phyloP scores from a whole-genome alignment of 2,888 invertebrate genomes.

The Colletes collaris region DNA sequence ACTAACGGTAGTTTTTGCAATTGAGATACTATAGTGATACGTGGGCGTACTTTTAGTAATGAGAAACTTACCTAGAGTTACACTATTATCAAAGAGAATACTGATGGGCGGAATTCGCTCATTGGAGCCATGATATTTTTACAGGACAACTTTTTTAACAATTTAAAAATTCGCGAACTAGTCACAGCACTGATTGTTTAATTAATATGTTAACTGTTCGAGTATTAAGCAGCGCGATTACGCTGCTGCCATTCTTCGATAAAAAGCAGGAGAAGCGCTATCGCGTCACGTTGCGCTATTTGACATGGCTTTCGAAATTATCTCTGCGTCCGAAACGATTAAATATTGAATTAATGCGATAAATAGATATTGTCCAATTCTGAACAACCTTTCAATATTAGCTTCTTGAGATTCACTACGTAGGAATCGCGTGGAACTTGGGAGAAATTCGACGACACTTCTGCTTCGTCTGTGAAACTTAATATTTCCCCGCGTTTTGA shows the following conservation, averaged over 20 bases:
- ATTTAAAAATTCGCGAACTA: not conserved
- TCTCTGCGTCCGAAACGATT: not conserved
- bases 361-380: not conserved
- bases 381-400: not conserved
- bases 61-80: constrained; percentile 5
- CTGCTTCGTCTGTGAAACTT: not conserved
- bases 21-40: not conserved
- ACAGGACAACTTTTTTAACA: not conserved
- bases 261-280: too few relatives aligned
- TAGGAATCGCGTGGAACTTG: not conserved
- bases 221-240: too few relatives aligned
- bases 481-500: not conserved
- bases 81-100: not conserved
- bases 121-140: not conserved
- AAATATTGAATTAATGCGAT: not conserved
- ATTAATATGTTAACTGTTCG: not conserved
- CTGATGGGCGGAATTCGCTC: not conserved
- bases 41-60: not conserved
- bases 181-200: not conserved
- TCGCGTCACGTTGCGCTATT: too few relatives aligned
- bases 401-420: not conserved
- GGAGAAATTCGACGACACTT: not conserved
- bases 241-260: too few relatives aligned
- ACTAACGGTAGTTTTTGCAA: not conserved
- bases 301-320: too few relatives aligned